Evolutionary conservation across 2,888 invertebrate species (phyloP), one percentile per base, ranked within the genome.

Genomic region (Octonoba sinensis): DNA sequence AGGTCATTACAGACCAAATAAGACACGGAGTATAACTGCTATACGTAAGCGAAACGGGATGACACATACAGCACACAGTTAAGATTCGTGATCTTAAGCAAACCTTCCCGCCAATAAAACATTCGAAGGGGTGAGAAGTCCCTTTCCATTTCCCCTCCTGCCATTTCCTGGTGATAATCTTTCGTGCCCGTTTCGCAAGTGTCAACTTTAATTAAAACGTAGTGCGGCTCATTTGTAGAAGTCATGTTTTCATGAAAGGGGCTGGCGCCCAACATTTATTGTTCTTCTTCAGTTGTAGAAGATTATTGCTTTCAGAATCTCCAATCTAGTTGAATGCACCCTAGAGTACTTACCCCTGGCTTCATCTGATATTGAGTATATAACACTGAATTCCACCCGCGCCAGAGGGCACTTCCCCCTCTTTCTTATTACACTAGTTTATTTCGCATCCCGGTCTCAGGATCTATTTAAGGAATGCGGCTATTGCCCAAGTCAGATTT

Each of bases 151-250:
- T 60, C 60, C 16, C 36, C 60, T 27, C 15, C 16, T 18, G 24
- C 27, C 13, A 27, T 27, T 60, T 60, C 27, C 24, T 27, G 36
- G 57, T 24, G n/a, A 57, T 57, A 57, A 20, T 60, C 27, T 60
- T 60, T 22, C 20, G 22, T 24, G 20, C 44, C 51, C 51, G 15
- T 54, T 54, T 54, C 44, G 16, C 51, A 18, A 72, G 64, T 54
- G 65, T 73, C 73, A 64, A 65, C 73, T 73, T 73, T 73, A 73
- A 73, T 73, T 73, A 64, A 73, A 73, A 62, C 60, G 54, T 60
- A 72, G 72, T 60, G 62, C 16, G 46, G 12, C 54, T 73, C 73
- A 60, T 75, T 75, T 66, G 66, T 56, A 60, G 75, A 59, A 60
- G 59, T 67, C 67, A 66, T 66, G 66, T 75, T 67, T 75, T 67